phyloP scores from a whole-genome alignment of 2,888 invertebrate species.

The Pterostichus niger region DNA sequence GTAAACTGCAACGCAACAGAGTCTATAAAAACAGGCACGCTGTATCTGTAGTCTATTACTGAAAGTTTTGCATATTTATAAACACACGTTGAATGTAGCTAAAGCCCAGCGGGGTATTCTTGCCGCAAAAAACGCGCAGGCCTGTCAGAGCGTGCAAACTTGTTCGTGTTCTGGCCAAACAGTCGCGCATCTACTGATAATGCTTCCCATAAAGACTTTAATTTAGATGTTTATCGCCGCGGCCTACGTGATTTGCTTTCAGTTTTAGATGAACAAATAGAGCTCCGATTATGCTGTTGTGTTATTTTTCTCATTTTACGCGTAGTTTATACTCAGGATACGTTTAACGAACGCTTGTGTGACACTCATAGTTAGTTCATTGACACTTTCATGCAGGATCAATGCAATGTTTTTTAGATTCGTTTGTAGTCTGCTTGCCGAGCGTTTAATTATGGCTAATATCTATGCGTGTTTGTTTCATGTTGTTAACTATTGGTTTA shows the following conservation, averaged over 20 bases:
- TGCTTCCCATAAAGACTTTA: constrained; percentile 47
- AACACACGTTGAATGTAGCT: constrained; percentile 28
- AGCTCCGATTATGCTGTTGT: constrained; percentile 12
- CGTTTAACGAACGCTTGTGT: too few relatives aligned
- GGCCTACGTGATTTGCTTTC: constrained; percentile 50
- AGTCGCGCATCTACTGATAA: constrained; percentile 28
- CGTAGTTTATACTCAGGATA: too few relatives aligned
- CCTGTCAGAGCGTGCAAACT: background rate
- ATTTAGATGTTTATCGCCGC: constrained; percentile 52
- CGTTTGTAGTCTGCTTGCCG: background rate
- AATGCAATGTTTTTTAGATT: constrained; percentile 21
- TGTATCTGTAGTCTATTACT: constrained; percentile 36
- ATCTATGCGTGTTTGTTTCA: constrained; percentile 17
- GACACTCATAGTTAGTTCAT: background rate
- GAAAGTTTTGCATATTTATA: constrained; percentile 52
- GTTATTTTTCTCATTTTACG: background rate
- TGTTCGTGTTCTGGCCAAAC: constrained; percentile 39
- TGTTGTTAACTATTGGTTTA: background rate
- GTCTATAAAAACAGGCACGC: constrained; percentile 5
- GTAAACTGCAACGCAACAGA: constrained; percentile 8
- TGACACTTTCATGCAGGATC: background rate
- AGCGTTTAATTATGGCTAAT: constrained; percentile 22
- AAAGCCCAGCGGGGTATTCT: constrained; percentile 24
- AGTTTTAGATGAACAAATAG: constrained; percentile 42
- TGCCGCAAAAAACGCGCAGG: constrained; percentile 19